These are phyloP conservation scores for Oxytorus armatus DNA, from an alignment of 2,888 invertebrate species.

Conservation along the genomic window DNA sequence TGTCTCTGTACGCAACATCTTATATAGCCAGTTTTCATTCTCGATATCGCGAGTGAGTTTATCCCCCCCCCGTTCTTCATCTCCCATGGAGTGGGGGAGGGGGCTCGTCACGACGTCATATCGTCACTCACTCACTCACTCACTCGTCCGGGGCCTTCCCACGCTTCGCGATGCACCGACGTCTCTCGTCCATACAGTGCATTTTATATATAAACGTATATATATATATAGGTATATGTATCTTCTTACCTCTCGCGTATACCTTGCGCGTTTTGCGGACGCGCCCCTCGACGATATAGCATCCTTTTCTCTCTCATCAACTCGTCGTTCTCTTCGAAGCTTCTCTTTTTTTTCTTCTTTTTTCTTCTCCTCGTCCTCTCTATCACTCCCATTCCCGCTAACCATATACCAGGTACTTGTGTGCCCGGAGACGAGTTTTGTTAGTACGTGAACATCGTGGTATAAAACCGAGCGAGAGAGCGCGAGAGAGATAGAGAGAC, in stretches of 20 bases:
- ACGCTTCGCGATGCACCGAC: slow-evolving; percentile 75
- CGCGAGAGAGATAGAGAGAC: too few species aligned
- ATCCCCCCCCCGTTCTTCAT: not conserved
- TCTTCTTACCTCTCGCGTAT: slow-evolving; percentile 34
- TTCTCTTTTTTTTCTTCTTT: slow-evolving; percentile 57
- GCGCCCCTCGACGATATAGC: slow-evolving; percentile 46
- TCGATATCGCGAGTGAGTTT: slow-evolving; percentile 46
- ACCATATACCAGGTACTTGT: slow-evolving; percentile 26
- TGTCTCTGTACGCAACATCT: too few species aligned
- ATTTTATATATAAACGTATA: not conserved
- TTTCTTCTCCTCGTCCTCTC: slow-evolving; percentile 54
- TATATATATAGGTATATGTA: slow-evolving; percentile 16
- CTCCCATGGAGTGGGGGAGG: not conserved
- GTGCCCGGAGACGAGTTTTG: slow-evolving; percentile 15
- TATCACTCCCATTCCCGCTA: slow-evolving; percentile 56
- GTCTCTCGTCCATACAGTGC: slow-evolving; percentile 55
- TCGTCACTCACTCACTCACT: slow-evolving; percentile 57
- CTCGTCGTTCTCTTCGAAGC: slow-evolving; percentile 12
- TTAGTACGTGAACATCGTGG: not conserved
- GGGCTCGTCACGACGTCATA: slow-evolving; percentile 42
- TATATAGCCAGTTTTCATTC: slow-evolving; percentile 34
- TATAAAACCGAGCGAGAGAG: too few species aligned
- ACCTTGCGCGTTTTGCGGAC: slow-evolving; percentile 67
- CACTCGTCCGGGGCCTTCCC: slow-evolving; percentile 75
- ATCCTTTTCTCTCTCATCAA: slow-evolving; percentile 28